Percentiles rank a stretch among this genome's conserved stretches.
phyloP scores from a whole-genome alignment of 1,140 invertebrate species.

The Ganaspis sp. region DNA sequence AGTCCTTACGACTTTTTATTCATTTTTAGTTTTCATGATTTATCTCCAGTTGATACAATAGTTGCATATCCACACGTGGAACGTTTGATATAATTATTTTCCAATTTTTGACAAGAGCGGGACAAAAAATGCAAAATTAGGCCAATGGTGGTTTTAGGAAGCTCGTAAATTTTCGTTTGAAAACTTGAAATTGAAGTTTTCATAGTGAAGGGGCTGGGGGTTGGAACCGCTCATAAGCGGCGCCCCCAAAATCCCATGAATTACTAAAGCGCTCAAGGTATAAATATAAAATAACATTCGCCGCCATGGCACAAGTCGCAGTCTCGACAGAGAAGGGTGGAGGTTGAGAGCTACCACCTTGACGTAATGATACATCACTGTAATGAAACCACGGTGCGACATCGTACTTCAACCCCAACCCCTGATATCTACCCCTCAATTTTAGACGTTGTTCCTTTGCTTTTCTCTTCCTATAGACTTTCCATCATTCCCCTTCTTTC shows the following conservation, averaged over 20 bases:
- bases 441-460: slow-evolving; percentile 21
- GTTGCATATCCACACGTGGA: too few species aligned
- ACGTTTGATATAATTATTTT: too few species aligned
- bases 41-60: too few species aligned
- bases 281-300: slow-evolving; percentile 27
- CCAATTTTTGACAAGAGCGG: too few species aligned
- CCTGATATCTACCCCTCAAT: not conserved
- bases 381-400: slow-evolving; percentile 23
- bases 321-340: slow-evolving; percentile 8
- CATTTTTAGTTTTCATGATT: too few species aligned
- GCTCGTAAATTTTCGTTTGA: not conserved
- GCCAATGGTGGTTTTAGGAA: not conserved
- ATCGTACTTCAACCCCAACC: slow-evolving; percentile 1
- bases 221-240: slow-evolving; percentile 11
- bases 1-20: too few species aligned
- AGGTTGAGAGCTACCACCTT: not conserved
- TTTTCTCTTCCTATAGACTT: not conserved
- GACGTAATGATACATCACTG: slow-evolving; percentile 31
- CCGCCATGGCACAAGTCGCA: not conserved
- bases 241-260: slow-evolving; percentile 19
- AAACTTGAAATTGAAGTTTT: slow-evolving; percentile 6
- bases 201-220: not conserved
- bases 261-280: slow-evolving; percentile 12
- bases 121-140: not conserved
- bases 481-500: slow-evolving; percentile 17